Evolutionary conservation across 2,113 vertebrate species (phyloP), one percentile per base, ranked within the genome.

Genomic region (Buteo buteo): DNA sequence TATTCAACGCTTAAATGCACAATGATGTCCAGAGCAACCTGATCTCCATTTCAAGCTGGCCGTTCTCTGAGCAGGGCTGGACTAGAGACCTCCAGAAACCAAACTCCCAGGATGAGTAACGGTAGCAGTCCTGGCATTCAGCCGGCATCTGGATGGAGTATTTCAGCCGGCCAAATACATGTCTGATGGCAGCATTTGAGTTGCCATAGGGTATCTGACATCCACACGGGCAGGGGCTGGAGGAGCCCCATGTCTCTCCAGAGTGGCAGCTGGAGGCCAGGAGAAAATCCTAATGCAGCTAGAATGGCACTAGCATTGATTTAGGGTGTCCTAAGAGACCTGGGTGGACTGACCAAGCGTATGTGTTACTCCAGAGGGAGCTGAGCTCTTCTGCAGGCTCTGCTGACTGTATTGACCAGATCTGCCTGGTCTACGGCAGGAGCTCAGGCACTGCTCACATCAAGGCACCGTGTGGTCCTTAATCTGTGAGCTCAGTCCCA

Each of bases 1-100:
- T 11, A 12, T 49, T 49, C 20, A 57, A 3, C 1, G 4, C 1
- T 74, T 24, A 34, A 20, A 54, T 36, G 28, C 20, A 13, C 19
- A 58, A 6, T 16, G 25, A 6, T 16, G 25, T 16, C 19, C 38
- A 45, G 25, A n/a, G 15, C 17, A 76, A 14, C 0, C 0, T 34
- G 16, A 47, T 34, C 16, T 76, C 31, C 14, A 0, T 57, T 57
- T 4, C 4, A 17, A 57, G 7, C 0, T 64, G 62, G 2, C 18
- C 40, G 13, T 28, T 69, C 16, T n/a, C 61, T 71, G 40, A 42
- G 49, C n/a, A 62, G 16, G 36, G 36, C 24, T 82, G 74, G 40
- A 4, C 19, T 28, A 40, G 73, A 28, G 29, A 38, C 24, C 15
- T 42, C n/a, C 25, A 86, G 67, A 72, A 80, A 9, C n/a, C n/a